A percentile compares a stretch with the other conserved stretches of the same genome.
Evolutionary conservation across 2,797 vertebrate genomes (phyloP).

Genomic region (Lycodopsis pacificus): DNA sequence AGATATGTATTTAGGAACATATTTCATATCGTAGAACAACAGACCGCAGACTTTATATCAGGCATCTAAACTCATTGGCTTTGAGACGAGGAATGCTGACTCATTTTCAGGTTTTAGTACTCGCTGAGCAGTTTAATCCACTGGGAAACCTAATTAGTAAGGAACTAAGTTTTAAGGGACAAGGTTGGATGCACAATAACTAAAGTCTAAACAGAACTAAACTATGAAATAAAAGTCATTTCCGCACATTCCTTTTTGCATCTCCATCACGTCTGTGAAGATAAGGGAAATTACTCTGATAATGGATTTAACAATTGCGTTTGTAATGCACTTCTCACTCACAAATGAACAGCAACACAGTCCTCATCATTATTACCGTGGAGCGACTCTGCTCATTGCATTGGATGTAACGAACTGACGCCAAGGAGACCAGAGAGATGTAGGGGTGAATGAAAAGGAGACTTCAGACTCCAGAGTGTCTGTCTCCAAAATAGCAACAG

Average conservation of each 20-base stretch:
- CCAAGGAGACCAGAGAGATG: neutral
- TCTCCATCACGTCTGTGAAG: constrained; percentile 1
- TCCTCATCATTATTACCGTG: neutral
- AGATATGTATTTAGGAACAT: too few relatives aligned
- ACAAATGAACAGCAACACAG: constrained; percentile 3
- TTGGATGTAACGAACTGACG: neutral
- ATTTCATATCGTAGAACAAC: too few relatives aligned
- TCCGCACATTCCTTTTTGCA: neutral
- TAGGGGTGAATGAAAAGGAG: neutral
- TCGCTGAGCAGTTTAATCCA: neutral
- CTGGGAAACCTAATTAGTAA: neutral
- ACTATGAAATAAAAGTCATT: neutral
- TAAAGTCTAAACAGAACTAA: neutral
- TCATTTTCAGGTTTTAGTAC: neutral
- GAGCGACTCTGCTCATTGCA: neutral
- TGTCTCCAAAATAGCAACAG: neutral
- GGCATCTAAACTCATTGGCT: neutral
- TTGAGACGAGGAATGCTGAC: neutral
- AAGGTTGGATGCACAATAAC: neutral
- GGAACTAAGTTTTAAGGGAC: neutral
- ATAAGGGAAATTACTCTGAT: neutral
- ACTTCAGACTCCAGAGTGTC: neutral
- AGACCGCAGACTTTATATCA: neutral
- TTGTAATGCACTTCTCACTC: neutral
- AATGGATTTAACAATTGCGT: neutral